Evolutionary conservation across 2,113 vertebrate genomes (phyloP), one percentile per base, ranked within the genome.

Genomic region (Typhlomys cinereus): DNA sequence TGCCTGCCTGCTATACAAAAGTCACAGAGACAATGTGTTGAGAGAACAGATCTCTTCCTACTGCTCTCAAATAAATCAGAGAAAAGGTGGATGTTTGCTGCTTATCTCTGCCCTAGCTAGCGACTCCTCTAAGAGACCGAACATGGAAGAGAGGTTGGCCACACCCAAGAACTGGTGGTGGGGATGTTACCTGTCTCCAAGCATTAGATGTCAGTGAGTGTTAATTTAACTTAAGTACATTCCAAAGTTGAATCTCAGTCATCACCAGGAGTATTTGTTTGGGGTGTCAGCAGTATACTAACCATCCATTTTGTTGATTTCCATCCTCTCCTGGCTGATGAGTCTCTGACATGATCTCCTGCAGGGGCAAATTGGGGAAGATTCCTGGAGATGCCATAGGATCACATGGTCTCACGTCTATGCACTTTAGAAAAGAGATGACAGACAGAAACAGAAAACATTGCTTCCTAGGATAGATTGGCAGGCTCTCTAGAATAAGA

Each of bases 401-500:
- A 10, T 48, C 46, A 36, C 15, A 39, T 34, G 29, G 11, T 1
- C 7, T 41, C 44, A 29, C 88, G 46, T 73, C 44, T 14, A 11
- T 27, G 11, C 64, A 75, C 18, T 79, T 39, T 59, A 36, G 90
- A 85, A 46, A 78, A 31, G 14, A 82, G 41, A 44, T 50, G 4
- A 13, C 48, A 39, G n/a, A 21, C 21, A 29, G 6, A 89, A 93
- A 54, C n/a, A 71, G 54, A 73, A 84, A 1, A 4, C 3, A n/a
- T n/a, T n/a, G 4, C 67, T 86, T 92, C 87, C 14, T 67, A 71
- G 54, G 88, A 71, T 36, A 78, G 1, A 61, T 66, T 78, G 4
- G 10, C 17, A 78, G 5, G 6, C 17, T 70, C 7, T 86, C 39
- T 91, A 48, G 88, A 94, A 84, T 87, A 79, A 94, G 78, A 85